Conservation (phyloP, 2,113 vertebrate genomes). For the Nesoenas mayeri region DNA sequence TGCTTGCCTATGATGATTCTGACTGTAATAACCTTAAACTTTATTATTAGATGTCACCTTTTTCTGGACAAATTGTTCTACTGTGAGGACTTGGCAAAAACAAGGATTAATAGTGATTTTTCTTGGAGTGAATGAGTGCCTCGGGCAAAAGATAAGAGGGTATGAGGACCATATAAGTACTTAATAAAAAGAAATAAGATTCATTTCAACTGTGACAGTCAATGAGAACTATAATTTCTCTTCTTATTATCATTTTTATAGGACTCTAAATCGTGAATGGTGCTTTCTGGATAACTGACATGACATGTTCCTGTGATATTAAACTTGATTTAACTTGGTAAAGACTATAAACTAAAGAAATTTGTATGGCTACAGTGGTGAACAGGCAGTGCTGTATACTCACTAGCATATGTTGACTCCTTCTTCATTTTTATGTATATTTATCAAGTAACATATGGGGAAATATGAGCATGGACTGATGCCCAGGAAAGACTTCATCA, state of each 20-base stretch:
- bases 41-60: not conserved
- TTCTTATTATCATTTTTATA: constrained; percentile 40
- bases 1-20: not conserved
- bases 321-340: not conserved
- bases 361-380: not conserved
- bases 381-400: not conserved
- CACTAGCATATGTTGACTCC: not conserved
- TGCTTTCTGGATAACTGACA: constrained; percentile 5
- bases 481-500: not conserved
- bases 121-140: not conserved
- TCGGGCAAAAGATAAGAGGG: not conserved
- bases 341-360: not conserved
- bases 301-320: not conserved
- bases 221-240: constrained; percentile 9
- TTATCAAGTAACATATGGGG: not conserved
- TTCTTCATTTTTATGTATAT: not conserved
- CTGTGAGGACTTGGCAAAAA: not conserved
- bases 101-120: constrained; percentile 23
- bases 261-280: constrained; percentile 15
- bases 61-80: not conserved
- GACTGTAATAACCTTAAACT: not conserved
- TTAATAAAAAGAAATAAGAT: constrained; percentile 42
- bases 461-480: not conserved
- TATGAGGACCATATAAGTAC: not conserved
- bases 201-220: not conserved